A percentile compares a stretch with the other conserved stretches of the same genome.
Conservation (phyloP, 2,888 invertebrate genomes). For the Agrotis segetum region DNA sequence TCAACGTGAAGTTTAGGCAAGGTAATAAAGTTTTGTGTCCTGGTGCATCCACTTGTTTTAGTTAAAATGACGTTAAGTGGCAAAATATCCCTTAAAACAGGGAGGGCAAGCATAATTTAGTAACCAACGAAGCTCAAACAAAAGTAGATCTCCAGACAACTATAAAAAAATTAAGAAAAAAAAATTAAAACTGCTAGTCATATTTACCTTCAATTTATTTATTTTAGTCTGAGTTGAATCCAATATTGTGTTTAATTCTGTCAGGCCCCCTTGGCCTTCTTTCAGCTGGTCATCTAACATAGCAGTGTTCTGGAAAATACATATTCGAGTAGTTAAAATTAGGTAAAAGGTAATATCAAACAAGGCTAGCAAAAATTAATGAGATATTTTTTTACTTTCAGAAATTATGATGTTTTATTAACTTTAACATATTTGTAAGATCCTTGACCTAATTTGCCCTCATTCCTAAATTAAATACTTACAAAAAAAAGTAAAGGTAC, state of each 20-base stretch:
- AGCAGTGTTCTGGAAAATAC: conserved; percentile 82
- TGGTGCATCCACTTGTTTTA: not conserved
- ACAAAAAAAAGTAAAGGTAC: too few species aligned
- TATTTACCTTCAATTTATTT: conserved; percentile 94
- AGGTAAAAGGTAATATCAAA: not conserved
- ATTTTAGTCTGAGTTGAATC: conserved; percentile 96
- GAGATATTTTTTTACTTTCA: not conserved
- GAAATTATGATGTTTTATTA: not conserved
- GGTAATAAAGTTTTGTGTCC: too few species aligned
- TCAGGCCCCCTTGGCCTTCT: conserved; percentile 93
- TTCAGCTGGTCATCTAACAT: conserved; percentile 92
- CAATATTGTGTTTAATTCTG: conserved; percentile 95
- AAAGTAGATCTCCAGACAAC: too few species aligned
- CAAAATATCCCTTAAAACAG: not conserved
- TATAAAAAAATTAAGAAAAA: not conserved
- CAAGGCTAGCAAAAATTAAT: not conserved
- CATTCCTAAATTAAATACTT: not conserved
- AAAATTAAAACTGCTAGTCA: not conserved
- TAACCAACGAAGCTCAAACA: not conserved
- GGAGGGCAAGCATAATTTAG: too few species aligned
- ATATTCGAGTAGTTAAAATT: not conserved
- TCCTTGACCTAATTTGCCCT: conserved; percentile 20
- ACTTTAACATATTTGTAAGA: not conserved
- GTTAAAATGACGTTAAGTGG: not conserved
- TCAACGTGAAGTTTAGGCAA: not conserved